A percentile compares a stretch with the other conserved stretches of the same genome.
phyloP scores from a whole-genome alignment of 2,113 vertebrate species.

The Cettia cetti region DNA sequence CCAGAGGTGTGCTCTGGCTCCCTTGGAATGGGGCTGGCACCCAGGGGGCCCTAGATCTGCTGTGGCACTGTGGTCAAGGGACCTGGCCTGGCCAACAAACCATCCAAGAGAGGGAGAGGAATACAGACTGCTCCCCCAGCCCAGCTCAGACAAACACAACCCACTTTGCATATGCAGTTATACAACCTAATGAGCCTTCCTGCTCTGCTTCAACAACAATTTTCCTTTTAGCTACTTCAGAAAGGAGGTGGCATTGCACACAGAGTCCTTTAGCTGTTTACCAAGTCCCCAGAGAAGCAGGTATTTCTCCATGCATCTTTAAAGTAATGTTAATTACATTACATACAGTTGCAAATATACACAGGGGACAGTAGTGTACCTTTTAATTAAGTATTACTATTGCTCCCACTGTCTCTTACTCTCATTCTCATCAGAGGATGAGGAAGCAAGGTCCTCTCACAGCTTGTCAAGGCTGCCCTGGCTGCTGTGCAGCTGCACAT shows the following conservation, averaged over 20 bases:
- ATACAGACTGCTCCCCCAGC: neutral
- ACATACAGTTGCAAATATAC: neutral
- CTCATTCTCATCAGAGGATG: neutral
- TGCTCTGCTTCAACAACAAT: neutral
- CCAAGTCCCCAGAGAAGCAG: neutral
- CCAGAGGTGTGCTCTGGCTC: rapidly evolving
- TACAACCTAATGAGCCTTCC: neutral
- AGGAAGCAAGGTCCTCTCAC: neutral
- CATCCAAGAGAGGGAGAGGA: neutral
- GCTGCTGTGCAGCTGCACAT: neutral
- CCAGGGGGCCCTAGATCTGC: neutral
- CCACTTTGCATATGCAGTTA: rapidly evolving
- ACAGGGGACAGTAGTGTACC: neutral
- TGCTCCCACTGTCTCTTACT: neutral
- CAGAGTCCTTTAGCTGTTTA: neutral
- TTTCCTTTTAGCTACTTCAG: neutral
- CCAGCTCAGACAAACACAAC: neutral
- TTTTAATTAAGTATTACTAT: neutral
- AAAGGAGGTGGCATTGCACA: neutral
- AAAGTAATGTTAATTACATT: neutral
- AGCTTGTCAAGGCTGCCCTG: neutral
- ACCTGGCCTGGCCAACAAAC: rapidly evolving
- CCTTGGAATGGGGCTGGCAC: neutral
- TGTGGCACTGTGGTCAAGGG: rapidly evolving
- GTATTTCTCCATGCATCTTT: conserved; percentile 25